phyloP scores from a whole-genome alignment of 2,888 invertebrate genomes.

The Vandiemenella viatica region DNA sequence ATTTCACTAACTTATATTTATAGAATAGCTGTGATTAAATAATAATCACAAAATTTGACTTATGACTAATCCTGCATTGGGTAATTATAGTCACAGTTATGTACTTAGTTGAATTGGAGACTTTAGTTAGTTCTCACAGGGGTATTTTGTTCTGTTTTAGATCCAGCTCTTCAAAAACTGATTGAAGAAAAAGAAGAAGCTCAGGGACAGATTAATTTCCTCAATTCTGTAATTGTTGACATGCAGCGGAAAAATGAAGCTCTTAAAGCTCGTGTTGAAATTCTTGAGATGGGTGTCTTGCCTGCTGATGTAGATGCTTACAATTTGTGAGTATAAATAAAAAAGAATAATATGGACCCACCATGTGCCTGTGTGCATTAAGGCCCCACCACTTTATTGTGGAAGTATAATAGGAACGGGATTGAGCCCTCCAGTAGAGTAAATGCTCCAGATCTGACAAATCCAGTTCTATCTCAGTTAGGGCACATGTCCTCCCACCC shows the following conservation, averaged over 20 bases:
- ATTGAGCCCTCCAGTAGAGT: too few species aligned
- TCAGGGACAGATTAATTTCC: slow-evolving; percentile 69
- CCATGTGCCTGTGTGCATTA: too few species aligned
- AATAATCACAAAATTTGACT: too few species aligned
- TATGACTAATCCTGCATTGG: neutral
- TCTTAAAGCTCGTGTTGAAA: slow-evolving; percentile 60
- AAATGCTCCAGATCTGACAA: too few species aligned
- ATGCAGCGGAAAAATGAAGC: slow-evolving; percentile 87
- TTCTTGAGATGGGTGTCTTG: slow-evolving; percentile 50
- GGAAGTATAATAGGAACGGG: too few species aligned
- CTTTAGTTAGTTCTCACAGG: neutral
- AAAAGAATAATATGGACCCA: neutral
- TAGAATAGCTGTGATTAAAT: too few species aligned
- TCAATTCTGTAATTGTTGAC: slow-evolving; percentile 93
- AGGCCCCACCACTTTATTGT: too few species aligned
- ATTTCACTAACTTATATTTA: too few species aligned
- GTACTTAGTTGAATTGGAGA: neutral
- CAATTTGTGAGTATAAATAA: slow-evolving; percentile 28
- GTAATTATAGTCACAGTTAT: too few species aligned
- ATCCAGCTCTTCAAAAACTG: slow-evolving; percentile 23
- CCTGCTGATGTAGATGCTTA: slow-evolving; percentile 32
- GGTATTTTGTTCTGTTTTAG: slow-evolving; percentile 11
- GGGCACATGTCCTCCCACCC: too few species aligned
- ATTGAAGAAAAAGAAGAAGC: slow-evolving; percentile 46
- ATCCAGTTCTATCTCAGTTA: too few species aligned